Base-by-base conservation (phyloP, 2,888 invertebrate genomes). In the Oscheius sp. region DNA sequence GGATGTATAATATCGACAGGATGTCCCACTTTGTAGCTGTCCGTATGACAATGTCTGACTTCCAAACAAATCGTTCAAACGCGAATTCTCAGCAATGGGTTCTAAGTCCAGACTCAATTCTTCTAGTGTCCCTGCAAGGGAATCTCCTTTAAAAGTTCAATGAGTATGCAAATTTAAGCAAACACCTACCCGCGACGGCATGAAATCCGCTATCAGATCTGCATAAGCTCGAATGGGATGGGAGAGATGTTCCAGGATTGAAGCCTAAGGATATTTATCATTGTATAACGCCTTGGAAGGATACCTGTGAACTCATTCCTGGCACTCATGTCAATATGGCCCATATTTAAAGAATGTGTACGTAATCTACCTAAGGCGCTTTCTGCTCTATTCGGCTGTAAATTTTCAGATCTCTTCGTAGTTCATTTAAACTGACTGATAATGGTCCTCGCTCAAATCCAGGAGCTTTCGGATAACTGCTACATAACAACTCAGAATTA, bases 391-490 rank as follows among this genome's bases (percentile, higher is more conserved):
- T 71, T 73, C 3, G 77, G 78, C 78, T 82, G 68, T n/a, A 75
- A 73, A 13, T 7, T 25, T 18, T 16, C 16, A 3, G 3, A 52
- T 73, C 9, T 16, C 49, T 46, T 9, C n/a, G 6, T 7, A 43
- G 18, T 13, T 23, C 18, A 29, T 1, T 9, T 2, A 27, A 41
- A 59, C 76, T 63, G 5, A 83, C 79, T 71, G 81, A 83, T 21
- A 80, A 72, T 18, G 83, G 85, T 29, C 81, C 80, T 41, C 85
- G 64, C 68, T 86, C 85, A 63, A 76, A 84, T 18, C 85, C 85
- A 3, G 84, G 84, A 23, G 84, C 84, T 64, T 83, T 82, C n/a
- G 84, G 80, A 66, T 84, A 84, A 61, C 70, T 70, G 43, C 53
- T 64, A 6, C 79, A 78, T 46, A 76, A 70, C 12, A 70, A 69